Evolutionary conservation across 2,888 invertebrate species (phyloP).

Genomic region (Rhyacophila evoluta): DNA sequence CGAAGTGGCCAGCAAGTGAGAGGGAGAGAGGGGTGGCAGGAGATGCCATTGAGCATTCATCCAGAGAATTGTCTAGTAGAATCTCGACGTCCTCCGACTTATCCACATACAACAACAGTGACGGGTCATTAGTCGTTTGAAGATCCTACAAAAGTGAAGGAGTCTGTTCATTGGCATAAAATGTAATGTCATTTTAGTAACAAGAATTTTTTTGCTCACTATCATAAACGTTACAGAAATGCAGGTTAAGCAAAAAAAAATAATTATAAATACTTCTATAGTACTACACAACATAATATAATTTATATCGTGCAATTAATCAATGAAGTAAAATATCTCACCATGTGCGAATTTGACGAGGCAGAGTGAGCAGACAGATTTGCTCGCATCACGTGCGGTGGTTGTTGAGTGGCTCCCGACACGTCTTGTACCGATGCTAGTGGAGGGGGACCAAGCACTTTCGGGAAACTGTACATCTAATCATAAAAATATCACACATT

Average conservation of each 20-base stretch:
- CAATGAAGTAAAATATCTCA: conserved; percentile 25
- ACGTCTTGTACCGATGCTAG: conserved; percentile 62
- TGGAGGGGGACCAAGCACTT: conserved; percentile 65
- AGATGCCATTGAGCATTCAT: conserved; percentile 85
- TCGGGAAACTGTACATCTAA: conserved; percentile 67
- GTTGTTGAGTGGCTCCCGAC: conserved; percentile 32
- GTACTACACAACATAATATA: too few species aligned
- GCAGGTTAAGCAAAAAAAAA: too few species aligned
- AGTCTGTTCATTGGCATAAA: conserved; percentile 5
- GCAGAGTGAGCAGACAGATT: conserved; percentile 35
- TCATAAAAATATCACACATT: conserved; percentile 3
- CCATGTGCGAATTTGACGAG: conserved; percentile 45
- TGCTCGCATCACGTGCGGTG: conserved; percentile 48
- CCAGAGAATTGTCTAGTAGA: conserved; percentile 83
- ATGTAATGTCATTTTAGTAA: too few species aligned
- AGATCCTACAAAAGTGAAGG: neutral
- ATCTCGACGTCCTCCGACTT: conserved; percentile 70
- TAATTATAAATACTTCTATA: too few species aligned
- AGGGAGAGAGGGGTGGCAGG: conserved; percentile 76
- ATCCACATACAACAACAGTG: neutral
- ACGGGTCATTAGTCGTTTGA: neutral
- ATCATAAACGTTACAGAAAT: too few species aligned
- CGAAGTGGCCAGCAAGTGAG: conserved; percentile 79
- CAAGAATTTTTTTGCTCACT: too few species aligned
- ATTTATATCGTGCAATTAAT: too few species aligned